Percentiles rank a stretch among this genome's conserved stretches.
These are phyloP conservation scores for Chloroclysta siterata DNA, from an alignment of 2,888 invertebrate genomes.

Conservation along the genomic window DNA sequence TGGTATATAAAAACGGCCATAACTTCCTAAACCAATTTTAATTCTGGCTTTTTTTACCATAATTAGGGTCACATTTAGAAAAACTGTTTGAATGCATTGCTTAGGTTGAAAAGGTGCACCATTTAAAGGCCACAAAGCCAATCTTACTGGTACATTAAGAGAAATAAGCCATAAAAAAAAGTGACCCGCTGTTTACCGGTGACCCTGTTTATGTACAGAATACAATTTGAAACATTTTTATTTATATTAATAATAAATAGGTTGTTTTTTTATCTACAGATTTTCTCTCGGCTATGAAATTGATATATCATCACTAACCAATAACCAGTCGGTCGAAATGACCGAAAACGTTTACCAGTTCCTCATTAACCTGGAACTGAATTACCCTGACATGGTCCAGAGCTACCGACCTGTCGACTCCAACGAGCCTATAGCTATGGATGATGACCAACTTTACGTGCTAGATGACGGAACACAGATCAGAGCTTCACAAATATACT, in stretches of 20 bases:
- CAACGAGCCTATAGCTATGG: slow-evolving; percentile 20
- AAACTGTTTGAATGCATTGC: too few relatives aligned
- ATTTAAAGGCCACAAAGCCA: too few relatives aligned
- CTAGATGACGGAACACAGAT: slow-evolving; percentile 79
- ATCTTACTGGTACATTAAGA: too few relatives aligned
- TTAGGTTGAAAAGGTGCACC: too few relatives aligned
- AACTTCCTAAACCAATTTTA: too few relatives aligned
- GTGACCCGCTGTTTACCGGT: too few relatives aligned
- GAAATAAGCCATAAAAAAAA: too few relatives aligned
- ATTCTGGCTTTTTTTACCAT: too few relatives aligned
- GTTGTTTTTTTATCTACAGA: slow-evolving; percentile 48
- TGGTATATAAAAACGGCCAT: too few relatives aligned
- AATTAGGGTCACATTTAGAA: too few relatives aligned
- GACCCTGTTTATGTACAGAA: too few relatives aligned
- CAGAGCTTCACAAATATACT: slow-evolving; percentile 77
- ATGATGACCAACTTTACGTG: slow-evolving; percentile 67
- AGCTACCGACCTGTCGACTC: slow-evolving; percentile 12
- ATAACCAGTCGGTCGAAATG: slow-evolving; percentile 68
- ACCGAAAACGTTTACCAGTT: slow-evolving; percentile 75
- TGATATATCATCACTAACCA: slow-evolving; percentile 71
- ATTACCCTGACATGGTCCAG: slow-evolving; percentile 29
- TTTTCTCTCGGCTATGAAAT: slow-evolving; percentile 71
- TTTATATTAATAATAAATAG: background rate
- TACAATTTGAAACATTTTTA: too few relatives aligned
- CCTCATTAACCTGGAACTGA: slow-evolving; percentile 63